A percentile compares a stretch with the other conserved stretches of the same genome.
These are phyloP conservation scores for Phenacoccus solenopsis DNA, from an alignment of 1,140 invertebrate genomes.

Conservation along the genomic window DNA sequence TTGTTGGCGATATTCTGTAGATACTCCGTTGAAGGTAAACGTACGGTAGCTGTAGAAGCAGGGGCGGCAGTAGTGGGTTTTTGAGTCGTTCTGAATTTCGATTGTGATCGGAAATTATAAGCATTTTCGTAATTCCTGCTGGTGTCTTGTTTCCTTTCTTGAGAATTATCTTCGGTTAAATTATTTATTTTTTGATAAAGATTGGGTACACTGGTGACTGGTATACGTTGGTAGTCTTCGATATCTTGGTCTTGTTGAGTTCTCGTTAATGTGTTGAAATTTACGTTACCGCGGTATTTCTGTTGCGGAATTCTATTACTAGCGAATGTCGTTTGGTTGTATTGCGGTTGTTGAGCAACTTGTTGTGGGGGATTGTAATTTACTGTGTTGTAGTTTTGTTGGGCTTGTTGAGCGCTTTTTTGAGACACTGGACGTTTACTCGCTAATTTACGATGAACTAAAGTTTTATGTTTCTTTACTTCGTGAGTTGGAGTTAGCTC, in stretches of 20 bases:
- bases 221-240: neutral
- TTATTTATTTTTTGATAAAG: conserved; percentile 6
- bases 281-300: neutral
- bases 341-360: neutral
- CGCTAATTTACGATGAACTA: conserved; percentile 26
- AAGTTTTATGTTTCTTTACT: conserved; percentile 23
- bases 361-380: neutral
- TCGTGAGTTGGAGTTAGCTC: conserved; percentile 20
- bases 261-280: neutral
- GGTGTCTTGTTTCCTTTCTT: neutral
- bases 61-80: neutral
- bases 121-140: neutral
- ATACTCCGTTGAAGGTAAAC: neutral
- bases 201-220: neutral
- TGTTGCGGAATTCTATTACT: neutral
- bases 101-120: conserved; percentile 3
- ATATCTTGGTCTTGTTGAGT: neutral
- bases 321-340: neutral
- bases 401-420: conserved; percentile 4
- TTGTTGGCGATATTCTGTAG: neutral
- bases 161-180: neutral
- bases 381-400: neutral
- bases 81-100: conserved; percentile 23
- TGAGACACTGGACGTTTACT: conserved; percentile 22
- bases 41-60: neutral